phyloP scores from a whole-genome alignment of 1,140 invertebrate genomes.

The Ceratosolen fusciceps region DNA sequence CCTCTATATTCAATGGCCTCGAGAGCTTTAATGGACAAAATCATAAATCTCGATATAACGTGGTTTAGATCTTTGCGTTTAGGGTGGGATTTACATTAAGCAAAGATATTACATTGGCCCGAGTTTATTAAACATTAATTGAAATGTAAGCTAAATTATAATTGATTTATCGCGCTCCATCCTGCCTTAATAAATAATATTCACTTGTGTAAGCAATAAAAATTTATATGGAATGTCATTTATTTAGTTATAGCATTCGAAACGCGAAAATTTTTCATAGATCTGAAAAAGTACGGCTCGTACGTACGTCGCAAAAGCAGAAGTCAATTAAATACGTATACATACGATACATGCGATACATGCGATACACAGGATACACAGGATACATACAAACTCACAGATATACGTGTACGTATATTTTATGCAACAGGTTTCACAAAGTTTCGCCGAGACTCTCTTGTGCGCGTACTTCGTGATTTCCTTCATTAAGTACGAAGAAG shows the following conservation, averaged over 20 bases:
- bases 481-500: slow-evolving; percentile 33
- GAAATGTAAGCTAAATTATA: slow-evolving; percentile 9
- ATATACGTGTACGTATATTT: no score
- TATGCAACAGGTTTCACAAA: slow-evolving; percentile 41
- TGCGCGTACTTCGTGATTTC: slow-evolving; percentile 38
- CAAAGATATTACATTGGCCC: background rate
- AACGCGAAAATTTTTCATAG: slow-evolving; percentile 10
- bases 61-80: background rate
- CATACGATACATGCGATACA: no score
- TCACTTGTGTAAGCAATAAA: background rate
- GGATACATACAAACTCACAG: no score
- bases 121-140: slow-evolving; percentile 23
- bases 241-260: slow-evolving; percentile 23
- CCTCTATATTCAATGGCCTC: no score
- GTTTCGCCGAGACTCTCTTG: slow-evolving; percentile 20
- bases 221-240: background rate
- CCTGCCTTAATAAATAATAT: background rate
- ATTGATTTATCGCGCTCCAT: slow-evolving; percentile 11
- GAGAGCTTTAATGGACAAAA: no score
- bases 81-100: background rate
- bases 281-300: slow-evolving; percentile 8
- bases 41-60: no score
- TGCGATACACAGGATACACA: no score
- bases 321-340: slow-evolving; percentile 22
- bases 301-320: background rate